Percentiles rank a stretch among this genome's conserved stretches.
Conservation (phyloP, 2,888 invertebrate genomes). For the Geotrupes spiniger region DNA sequence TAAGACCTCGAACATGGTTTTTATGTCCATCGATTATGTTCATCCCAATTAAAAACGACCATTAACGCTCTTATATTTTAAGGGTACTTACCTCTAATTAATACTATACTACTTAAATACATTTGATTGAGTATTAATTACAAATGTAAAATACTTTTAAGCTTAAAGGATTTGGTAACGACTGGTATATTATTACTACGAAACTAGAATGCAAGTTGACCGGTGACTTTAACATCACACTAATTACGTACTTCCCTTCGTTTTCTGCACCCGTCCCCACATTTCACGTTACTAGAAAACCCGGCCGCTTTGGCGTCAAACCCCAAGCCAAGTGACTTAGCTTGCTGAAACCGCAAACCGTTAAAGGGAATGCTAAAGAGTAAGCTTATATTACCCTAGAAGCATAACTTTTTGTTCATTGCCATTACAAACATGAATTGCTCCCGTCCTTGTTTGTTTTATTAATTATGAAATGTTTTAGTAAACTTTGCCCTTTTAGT, state of each 20-base stretch:
- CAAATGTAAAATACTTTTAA: too few species aligned
- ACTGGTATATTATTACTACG: too few species aligned
- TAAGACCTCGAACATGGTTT: too few species aligned
- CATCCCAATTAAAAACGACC: too few species aligned
- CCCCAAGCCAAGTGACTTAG: constrained; percentile 35
- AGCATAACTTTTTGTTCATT: constrained; percentile 31
- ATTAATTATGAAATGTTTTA: constrained; percentile 26
- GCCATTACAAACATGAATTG: constrained; percentile 23
- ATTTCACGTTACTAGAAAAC: constrained; percentile 4
- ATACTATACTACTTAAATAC: too few species aligned
- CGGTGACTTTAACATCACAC: constrained; percentile 33
- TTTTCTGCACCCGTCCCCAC: constrained; percentile 8
- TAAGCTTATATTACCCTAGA: constrained; percentile 30
- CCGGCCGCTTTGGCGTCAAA: constrained; percentile 19
- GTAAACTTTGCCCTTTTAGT: constrained; percentile 18
- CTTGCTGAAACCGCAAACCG: constrained; percentile 33
- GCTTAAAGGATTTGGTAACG: too few species aligned
- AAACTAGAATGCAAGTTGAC: constrained; percentile 29
- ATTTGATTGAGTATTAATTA: too few species aligned
- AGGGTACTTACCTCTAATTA: too few species aligned
- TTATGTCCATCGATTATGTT: too few species aligned
- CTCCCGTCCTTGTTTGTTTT: constrained; percentile 29
- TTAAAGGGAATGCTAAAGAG: constrained; percentile 38
- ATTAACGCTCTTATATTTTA: too few species aligned
- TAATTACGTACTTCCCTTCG: constrained; percentile 32